Evolutionary conservation across 2,113 vertebrate genomes (phyloP).

Genomic region (Rhynchomys soricoides): DNA sequence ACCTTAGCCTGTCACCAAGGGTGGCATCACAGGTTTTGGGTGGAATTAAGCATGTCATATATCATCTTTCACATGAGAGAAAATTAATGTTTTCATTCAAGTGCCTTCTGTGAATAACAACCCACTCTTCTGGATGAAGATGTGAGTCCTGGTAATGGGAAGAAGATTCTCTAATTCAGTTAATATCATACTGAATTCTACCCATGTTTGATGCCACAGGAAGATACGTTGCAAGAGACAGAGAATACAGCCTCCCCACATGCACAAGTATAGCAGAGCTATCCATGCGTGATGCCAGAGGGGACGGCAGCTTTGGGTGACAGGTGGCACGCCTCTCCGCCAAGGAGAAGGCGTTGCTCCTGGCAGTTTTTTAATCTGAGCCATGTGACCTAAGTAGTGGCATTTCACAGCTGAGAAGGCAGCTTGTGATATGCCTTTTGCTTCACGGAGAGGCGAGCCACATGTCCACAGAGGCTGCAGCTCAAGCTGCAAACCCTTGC

Average conservation of each 20-base stretch:
- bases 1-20: conserved; percentile 33
- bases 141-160: not conserved
- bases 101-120: not conserved
- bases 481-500: conserved; percentile 55
- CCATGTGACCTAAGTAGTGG: conserved; percentile 69
- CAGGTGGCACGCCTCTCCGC: conserved; percentile 71
- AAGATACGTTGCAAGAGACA: conserved; percentile 62
- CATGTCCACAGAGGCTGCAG: conserved; percentile 70
- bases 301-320: not conserved
- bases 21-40: not conserved
- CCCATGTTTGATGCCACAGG: not conserved
- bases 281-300: conserved; percentile 52
- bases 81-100: conserved; percentile 36
- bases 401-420: conserved; percentile 78
- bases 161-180: not conserved
- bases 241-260: conserved; percentile 61
- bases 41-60: conserved; percentile 17
- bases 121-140: conserved; percentile 20
- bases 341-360: conserved; percentile 72
- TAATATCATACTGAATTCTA: conserved; percentile 11
- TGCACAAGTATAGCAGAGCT: conserved; percentile 64
- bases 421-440: conserved; percentile 77
- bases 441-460: conserved; percentile 72
- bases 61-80: conserved; percentile 35
- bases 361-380: conserved; percentile 73